These are phyloP conservation scores for Melanotaenia parkinsoni DNA, from an alignment of 2,797 vertebrate species.

Conservation along the genomic window DNA sequence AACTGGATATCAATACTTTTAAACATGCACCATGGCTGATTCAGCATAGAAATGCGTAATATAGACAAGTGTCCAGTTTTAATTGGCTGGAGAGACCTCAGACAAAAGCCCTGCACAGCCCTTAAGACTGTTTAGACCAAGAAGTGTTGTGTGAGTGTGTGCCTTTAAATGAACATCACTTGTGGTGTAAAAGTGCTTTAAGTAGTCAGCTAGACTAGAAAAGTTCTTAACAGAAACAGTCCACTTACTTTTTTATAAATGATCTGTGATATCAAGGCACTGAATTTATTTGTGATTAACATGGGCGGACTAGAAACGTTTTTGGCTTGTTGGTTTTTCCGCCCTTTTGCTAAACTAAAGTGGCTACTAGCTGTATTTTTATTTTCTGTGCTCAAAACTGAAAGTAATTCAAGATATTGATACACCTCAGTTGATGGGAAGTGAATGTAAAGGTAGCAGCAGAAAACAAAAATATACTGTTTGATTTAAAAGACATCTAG, in stretches of 20 bases:
- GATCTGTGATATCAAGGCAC: neutral
- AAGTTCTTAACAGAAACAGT: neutral
- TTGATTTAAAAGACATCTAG: constrained; percentile 53
- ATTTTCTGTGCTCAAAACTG: neutral
- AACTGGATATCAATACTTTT: no score
- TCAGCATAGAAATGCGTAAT: no score
- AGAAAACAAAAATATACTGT: constrained; percentile 28
- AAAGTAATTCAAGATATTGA: neutral
- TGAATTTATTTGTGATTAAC: neutral
- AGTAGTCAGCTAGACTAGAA: neutral
- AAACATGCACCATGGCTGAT: no score
- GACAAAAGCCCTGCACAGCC: neutral
- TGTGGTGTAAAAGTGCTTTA: neutral
- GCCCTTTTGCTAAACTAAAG: neutral
- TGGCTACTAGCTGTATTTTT: neutral
- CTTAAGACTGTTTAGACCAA: no score
- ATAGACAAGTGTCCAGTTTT: no score
- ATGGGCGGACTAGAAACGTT: neutral
- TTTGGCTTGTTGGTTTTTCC: neutral
- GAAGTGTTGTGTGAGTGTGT: neutral
- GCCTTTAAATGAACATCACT: no score
- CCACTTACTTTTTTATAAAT: no score
- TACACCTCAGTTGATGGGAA: neutral
- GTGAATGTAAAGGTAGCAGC: neutral
- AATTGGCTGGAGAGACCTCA: no score